Evolutionary conservation across 1,140 invertebrate genomes (phyloP).

Genomic region (Phortica variegata): DNA sequence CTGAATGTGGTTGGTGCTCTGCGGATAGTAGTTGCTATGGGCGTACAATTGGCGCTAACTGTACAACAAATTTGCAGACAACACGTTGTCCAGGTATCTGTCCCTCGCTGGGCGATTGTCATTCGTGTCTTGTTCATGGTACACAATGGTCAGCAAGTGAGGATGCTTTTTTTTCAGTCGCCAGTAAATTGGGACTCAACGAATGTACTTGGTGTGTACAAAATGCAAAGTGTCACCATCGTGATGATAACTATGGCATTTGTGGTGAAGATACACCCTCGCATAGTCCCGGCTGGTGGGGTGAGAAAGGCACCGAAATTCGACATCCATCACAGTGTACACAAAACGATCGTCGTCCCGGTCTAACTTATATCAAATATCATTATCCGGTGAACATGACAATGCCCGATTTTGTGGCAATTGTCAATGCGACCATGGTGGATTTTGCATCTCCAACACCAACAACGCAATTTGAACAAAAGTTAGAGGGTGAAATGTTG

Average conservation of each 20-base stretch:
- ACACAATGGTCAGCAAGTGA: slow-evolving; percentile 35
- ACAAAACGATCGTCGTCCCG: slow-evolving; percentile 76
- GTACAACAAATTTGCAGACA: slow-evolving; percentile 85
- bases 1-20: slow-evolving; percentile 92
- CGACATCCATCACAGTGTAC: slow-evolving; percentile 76
- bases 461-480: slow-evolving; percentile 66
- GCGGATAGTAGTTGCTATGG: slow-evolving; percentile 81
- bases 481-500: slow-evolving; percentile 69
- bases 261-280: slow-evolving; percentile 79
- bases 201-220: slow-evolving; percentile 92
- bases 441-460: slow-evolving; percentile 71
- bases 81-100: slow-evolving; percentile 86
- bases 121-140: slow-evolving; percentile 81
- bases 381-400: slow-evolving; percentile 80
- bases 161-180: slow-evolving; percentile 65
- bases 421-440: slow-evolving; percentile 81
- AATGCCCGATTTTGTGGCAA: slow-evolving; percentile 81
- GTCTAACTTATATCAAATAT: slow-evolving; percentile 86
- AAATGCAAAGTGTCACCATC: slow-evolving; percentile 84
- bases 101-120: slow-evolving; percentile 81
- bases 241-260: slow-evolving; percentile 80
- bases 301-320: slow-evolving; percentile 77
- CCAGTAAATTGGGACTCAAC: slow-evolving; percentile 72
- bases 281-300: slow-evolving; percentile 86
- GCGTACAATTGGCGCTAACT: slow-evolving; percentile 77